phyloP scores from a whole-genome alignment of 2,888 invertebrate genomes.

The Syritta pipiens region DNA sequence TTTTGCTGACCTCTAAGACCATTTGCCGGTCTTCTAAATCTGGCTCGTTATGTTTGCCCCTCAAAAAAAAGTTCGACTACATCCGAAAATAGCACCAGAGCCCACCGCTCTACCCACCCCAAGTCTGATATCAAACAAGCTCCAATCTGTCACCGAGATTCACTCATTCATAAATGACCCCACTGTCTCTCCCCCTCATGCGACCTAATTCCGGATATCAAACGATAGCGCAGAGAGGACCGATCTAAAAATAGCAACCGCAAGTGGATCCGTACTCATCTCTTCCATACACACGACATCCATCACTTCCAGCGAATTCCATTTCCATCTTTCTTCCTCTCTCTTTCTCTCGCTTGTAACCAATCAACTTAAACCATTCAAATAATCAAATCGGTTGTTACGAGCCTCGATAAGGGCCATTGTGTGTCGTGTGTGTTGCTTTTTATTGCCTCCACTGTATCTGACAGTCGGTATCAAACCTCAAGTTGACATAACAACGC shows the following conservation, averaged over 20 bases:
- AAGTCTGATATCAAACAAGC: neutral
- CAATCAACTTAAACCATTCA: constrained; percentile 30
- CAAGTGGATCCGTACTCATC: no score
- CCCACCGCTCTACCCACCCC: no score
- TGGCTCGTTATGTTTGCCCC: no score
- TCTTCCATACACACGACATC: constrained; percentile 28
- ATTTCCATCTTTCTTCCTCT: no score
- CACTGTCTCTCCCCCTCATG: constrained; percentile 12
- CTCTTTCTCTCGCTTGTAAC: no score
- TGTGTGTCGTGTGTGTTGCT: constrained; percentile 46
- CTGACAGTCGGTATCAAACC: constrained; percentile 23
- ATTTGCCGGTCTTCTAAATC: no score
- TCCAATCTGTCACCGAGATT: neutral
- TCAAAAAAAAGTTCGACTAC: no score
- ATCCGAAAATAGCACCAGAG: no score
- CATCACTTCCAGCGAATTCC: constrained; percentile 44
- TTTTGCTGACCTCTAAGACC: no score
- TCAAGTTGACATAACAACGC: constrained; percentile 45
- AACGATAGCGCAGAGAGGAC: constrained; percentile 15
- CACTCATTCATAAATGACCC: constrained; percentile 41
- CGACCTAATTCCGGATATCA: constrained; percentile 55
- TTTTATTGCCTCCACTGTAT: constrained; percentile 30
- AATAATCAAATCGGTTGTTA: constrained; percentile 58
- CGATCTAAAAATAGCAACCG: constrained; percentile 9
- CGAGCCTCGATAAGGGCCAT: constrained; percentile 47